Base-by-base conservation (phyloP, 2,888 invertebrate genomes). In the Nebria brevicollis region DNA sequence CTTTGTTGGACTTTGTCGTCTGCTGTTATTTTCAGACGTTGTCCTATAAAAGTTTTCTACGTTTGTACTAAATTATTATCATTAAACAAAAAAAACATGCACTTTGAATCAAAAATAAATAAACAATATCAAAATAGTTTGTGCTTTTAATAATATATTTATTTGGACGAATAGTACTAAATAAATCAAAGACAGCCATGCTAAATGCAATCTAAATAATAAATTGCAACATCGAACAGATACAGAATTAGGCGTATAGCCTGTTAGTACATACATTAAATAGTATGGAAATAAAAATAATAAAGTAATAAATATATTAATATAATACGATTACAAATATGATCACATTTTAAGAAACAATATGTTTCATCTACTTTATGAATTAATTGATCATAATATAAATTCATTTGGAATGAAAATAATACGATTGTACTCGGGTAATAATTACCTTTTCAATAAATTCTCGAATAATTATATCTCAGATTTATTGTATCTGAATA, bases 11-110 rank as follows among this genome's bases (percentile, higher is more conserved):
- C 77, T 81, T 81, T 72, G 75, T 13, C 64, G 70, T 72, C 76
- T 81, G 76, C 81, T 81, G 77, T 77, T 81, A 73, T 81, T 81
- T 81, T 77, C 81, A 43, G 81, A 81, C 25, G 73, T 76, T 11
- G 54, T 76, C 81, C 81, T 81, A 81, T 54, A 81, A 81, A 80
- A 80, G 75, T 66, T 66, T 8, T 54, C 54, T 54, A 54, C 54
- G 54, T 54, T 54, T 54, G 8, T 54, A 54, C 54, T 54, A 54
- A 54, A 54, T 54, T 54, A 54, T 11, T 54, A 13, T 11, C 8
- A 8, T 54, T 54, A 8, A 8, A 11, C 20, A 54, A 54, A 34
- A 34, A 34, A 34, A 8, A 6, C 54, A 54, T 54, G 54, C 54
- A 54, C 54, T 54, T 54, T 54, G 54, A 54, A 54, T 54, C 1